Evolutionary conservation across 1,140 invertebrate species (phyloP), one percentile per base, ranked within the genome.

Genomic region (Lepidotrigona ventralis): DNA sequence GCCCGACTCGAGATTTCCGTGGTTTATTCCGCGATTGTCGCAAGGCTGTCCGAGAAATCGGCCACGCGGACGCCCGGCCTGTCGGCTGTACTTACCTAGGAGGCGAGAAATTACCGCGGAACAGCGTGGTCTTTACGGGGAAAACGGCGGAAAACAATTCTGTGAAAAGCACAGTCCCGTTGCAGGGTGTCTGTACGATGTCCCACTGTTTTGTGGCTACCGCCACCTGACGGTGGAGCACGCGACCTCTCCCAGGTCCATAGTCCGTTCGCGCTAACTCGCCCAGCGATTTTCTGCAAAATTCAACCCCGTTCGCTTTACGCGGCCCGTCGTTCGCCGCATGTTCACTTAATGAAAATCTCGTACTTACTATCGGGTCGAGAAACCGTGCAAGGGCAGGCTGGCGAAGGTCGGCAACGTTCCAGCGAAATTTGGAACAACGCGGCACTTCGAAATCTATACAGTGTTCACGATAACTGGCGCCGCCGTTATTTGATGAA

Each of bases 161-260:
- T 86, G 90, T 89, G 83, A 89, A 92, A 90, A 91, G 90, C 86
- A 90, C 91, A 90, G 90, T 93, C 91, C 92, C 92, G 92, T 93
- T 93, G 89, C 90, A 93, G 92, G 92, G 92, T 93, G 91, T 92
- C 91, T 90, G 88, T 91, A 88, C 89, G 91, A 89, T 91, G 92
- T 92, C 89, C 89, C 89, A 92, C 92, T 91, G 86, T 90, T 88
- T 91, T 84, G 79, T 84, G 88, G 73, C 88, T 92, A 90, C 76
- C 88, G 91, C 91, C 92, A 92, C 90, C 92, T 93, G 85, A 70
- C 85, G 91, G 88, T 70, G 39, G 79, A 87, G 69, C 77, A 79
- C 68, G 53, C 81, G 84, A 90, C 85, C 84, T 88, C 81, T 86
- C 88, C 84, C 75, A 90, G 85, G 85, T 89, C 84, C 89, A 92